These are phyloP conservation scores for Rhineura floridana DNA, from an alignment of 2,113 vertebrate genomes.

Conservation along the genomic window DNA sequence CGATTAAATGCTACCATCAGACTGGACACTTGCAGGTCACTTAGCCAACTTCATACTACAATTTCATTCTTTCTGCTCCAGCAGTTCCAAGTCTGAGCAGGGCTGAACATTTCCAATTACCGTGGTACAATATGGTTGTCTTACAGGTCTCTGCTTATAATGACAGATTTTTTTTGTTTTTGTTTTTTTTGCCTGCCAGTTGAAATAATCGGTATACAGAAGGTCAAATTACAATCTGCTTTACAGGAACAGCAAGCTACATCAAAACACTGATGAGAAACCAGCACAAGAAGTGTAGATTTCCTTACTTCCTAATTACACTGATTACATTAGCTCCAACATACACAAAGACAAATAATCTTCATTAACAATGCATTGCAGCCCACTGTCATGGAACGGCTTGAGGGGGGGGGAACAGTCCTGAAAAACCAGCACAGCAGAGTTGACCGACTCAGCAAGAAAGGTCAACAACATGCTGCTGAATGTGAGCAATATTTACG, in stretches of 20 bases:
- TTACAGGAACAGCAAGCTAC: neutral
- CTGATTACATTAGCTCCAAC: slow-evolving; percentile 6
- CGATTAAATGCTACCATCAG: neutral
- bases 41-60: slow-evolving; percentile 16
- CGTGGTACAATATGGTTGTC: slow-evolving; percentile 19
- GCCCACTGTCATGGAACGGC: neutral
- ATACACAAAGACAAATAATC: slow-evolving; percentile 15
- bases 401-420: neutral
- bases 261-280: slow-evolving; percentile 11
- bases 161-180: neutral
- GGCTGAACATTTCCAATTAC: slow-evolving; percentile 36
- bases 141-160: slow-evolving; percentile 2
- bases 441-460: neutral
- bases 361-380: slow-evolving; percentile 24
- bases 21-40: slow-evolving; percentile 10
- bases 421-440: neutral
- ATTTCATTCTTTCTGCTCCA: slow-evolving; percentile 27
- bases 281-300: neutral
- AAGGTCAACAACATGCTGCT: neutral
- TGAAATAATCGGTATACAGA: slow-evolving; percentile 15
- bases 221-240: slow-evolving; percentile 11
- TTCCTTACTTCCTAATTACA: slow-evolving; percentile 20
- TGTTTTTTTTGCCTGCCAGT: neutral
- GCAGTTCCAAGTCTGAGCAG: neutral
- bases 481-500: neutral